These are phyloP conservation scores for Cossypha heuglini DNA, from an alignment of 2,797 vertebrate species.

Conservation along the genomic window DNA sequence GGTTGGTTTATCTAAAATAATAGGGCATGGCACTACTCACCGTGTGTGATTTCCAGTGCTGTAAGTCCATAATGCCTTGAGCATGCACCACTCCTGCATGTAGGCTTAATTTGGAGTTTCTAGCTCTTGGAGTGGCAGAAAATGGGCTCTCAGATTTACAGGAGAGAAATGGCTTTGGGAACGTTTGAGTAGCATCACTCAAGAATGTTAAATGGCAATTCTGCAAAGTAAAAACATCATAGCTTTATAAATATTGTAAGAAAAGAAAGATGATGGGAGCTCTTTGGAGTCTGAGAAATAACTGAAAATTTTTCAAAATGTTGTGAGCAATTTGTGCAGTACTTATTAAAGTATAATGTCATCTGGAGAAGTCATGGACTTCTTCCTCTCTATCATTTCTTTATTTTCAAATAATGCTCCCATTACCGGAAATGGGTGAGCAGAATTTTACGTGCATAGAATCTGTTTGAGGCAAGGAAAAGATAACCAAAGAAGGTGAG, in stretches of 20 bases:
- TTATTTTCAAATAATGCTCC: not conserved
- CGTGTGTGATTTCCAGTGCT: not conserved
- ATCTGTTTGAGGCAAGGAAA: not conserved
- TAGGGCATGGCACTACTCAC: not conserved
- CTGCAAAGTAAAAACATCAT: not conserved
- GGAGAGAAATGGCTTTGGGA: not conserved
- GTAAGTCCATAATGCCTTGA: not conserved
- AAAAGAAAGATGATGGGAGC: conserved; percentile 34
- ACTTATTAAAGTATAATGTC: conserved; percentile 24
- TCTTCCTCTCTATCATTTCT: not conserved
- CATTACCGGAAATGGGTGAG: not conserved
- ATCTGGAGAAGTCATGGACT: not conserved
- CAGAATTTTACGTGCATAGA: not conserved
- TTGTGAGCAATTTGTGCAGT: conserved; percentile 6
- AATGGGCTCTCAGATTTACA: not conserved
- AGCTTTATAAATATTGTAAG: conserved; percentile 45
- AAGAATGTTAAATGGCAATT: conserved; percentile 10
- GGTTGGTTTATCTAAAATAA: not conserved
- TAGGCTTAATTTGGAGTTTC: not conserved
- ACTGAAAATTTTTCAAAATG: conserved; percentile 28
- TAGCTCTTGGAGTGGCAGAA: not conserved
- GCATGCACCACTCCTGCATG: not conserved
- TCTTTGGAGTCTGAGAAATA: conserved; percentile 20
- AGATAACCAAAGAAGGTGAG: not conserved
- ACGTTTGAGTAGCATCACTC: not conserved